Evolutionary conservation across 1,140 invertebrate species (phyloP).

Genomic region (Euborellia annulipes): DNA sequence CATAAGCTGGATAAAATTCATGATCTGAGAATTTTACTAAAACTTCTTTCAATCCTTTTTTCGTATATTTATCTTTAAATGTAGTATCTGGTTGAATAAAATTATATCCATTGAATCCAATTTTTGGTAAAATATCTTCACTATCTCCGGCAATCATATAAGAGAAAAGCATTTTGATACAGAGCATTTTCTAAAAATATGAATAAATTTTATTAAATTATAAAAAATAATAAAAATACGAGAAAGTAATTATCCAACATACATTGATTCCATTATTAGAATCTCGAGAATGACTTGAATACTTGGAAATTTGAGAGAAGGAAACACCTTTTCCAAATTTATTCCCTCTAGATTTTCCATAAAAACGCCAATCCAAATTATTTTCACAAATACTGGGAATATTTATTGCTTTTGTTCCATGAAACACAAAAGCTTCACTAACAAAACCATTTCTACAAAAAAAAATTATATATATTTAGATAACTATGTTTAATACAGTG

Average conservation of each 20-base stretch:
- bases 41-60: constrained; percentile 15
- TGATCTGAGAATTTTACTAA: constrained; percentile 22
- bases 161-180: constrained; percentile 8
- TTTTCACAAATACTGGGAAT: constrained; percentile 15
- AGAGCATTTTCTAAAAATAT: constrained; percentile 20
- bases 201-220: too few species aligned
- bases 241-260: too few species aligned
- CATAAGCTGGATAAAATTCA: constrained; percentile 23
- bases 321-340: constrained; percentile 21
- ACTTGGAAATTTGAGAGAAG: constrained; percentile 19
- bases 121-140: too few species aligned
- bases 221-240: too few species aligned
- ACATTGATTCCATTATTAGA: constrained; percentile 12
- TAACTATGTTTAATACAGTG: too few species aligned
- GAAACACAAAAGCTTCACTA: constrained; percentile 15
- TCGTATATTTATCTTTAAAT: constrained; percentile 16
- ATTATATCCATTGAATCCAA: background rate
- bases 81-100: background rate
- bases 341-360: constrained; percentile 15
- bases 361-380: constrained; percentile 22
- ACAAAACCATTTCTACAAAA: too few species aligned
- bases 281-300: constrained; percentile 21
- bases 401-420: constrained; percentile 18
- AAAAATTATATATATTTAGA: too few species aligned
- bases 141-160: background rate